Conservation (phyloP, 2,888 invertebrate species). For the Acanthosepion lycidas region DNA sequence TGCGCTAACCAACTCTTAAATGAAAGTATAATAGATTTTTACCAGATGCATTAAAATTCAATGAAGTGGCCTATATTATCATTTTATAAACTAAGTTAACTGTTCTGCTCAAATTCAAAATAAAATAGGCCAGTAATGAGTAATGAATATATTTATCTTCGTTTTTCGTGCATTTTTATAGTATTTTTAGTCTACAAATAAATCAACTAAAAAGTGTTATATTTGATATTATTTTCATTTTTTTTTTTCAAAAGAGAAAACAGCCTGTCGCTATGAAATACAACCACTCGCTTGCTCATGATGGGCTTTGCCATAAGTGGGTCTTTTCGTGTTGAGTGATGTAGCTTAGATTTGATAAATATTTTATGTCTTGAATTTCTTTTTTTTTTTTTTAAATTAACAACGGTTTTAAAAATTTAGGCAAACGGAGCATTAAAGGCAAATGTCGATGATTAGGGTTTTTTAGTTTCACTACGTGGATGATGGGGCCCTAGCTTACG, state of each 20-base stretch:
- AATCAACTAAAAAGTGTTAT: no score
- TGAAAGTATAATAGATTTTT: background rate
- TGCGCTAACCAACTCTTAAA: background rate
- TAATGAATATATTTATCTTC: background rate
- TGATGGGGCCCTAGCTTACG: background rate
- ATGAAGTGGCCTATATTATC: conserved; percentile 4
- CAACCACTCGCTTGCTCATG: conserved; percentile 16
- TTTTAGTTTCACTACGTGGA: conserved; percentile 12
- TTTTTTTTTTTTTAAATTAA: background rate
- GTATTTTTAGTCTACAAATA: no score
- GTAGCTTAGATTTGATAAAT: background rate
- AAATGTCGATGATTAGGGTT: background rate
- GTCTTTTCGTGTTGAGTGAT: background rate
- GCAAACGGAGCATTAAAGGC: background rate
- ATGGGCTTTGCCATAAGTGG: background rate
- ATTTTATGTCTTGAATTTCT: background rate
- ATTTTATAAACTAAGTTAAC: background rate
- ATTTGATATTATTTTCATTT: no score
- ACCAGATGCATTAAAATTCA: background rate
- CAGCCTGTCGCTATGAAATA: conserved; percentile 2
- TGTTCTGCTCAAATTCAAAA: background rate
- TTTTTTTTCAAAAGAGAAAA: background rate
- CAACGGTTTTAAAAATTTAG: background rate
- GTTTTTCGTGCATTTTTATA: no score
- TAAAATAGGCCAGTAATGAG: background rate